phyloP scores from a whole-genome alignment of 2,113 vertebrate genomes.

The Eulacestoma nigropectus region DNA sequence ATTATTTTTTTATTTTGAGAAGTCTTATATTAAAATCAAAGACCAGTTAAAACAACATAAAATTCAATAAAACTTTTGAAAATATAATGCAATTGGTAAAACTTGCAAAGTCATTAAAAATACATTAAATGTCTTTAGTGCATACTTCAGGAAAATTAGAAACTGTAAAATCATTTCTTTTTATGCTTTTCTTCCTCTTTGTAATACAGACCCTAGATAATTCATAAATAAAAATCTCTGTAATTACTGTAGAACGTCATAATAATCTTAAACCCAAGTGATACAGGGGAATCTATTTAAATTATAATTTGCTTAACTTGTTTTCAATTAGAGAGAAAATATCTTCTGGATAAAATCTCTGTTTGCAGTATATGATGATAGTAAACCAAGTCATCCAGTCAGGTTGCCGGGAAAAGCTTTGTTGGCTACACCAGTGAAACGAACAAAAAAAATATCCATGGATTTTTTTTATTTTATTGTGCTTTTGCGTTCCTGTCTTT shows the following conservation, averaged over 20 bases:
- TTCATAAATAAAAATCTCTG: background rate
- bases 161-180: background rate
- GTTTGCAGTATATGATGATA: background rate
- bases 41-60: background rate
- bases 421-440: background rate
- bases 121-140: background rate
- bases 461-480: background rate
- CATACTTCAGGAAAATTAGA: background rate
- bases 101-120: background rate
- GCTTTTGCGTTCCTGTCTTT: background rate
- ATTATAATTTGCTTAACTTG: background rate
- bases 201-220: background rate
- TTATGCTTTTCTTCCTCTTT: background rate
- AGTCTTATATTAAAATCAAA: background rate
- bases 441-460: background rate
- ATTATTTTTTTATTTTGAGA: background rate
- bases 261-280: background rate
- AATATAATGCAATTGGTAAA: background rate
- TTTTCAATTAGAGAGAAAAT: background rate
- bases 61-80: background rate
- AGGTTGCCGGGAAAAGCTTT: background rate
- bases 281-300: background rate
- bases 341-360: background rate
- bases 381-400: background rate
- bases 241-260: background rate